Evolutionary conservation across 2,888 invertebrate species (phyloP), one percentile per base, ranked within the genome.

Genomic region (Caprella mutica): DNA sequence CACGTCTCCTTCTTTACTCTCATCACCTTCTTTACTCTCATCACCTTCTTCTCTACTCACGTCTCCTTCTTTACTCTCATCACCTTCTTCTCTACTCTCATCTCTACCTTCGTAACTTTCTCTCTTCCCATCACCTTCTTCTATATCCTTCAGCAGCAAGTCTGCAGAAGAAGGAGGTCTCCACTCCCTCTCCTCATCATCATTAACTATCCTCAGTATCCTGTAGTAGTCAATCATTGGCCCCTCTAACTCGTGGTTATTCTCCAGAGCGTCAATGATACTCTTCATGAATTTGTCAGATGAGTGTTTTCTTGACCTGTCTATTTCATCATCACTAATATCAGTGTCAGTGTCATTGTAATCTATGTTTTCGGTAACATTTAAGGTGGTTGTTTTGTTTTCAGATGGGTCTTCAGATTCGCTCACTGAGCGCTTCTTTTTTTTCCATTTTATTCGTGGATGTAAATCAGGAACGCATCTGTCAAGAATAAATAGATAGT

Each of bases 391-490:
- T n/a, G n/a, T n/a, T n/a, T n/a, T n/a, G n/a, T n/a, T n/a, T n/a
- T n/a, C n/a, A n/a, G n/a, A n/a, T n/a, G n/a, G 24, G 12, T 14
- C 26, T n/a, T 40, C 44, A 9, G 29, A 17, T 26, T 44, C 50
- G 46, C 58, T 51, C 12, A 59, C 52, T 2, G 65, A 65, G 21
- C 60, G 33, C 51, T 61, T 61, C 27, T 42, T 55, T n/a, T n/a
- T n/a, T 14, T 59, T 42, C 65, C 62, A 64, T 9, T 54, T 58
- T 27, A 61, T 53, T 5, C 61, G 52, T n/a, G 65, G 63, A 38
- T 65, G 63, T 9, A 55, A 43, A 38, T 63, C 61, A 9, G 59
- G 61, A 9, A 56, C 38, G 44, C 65, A 63, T 30, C 63, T 65
- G 56, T 6, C 2, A 19, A 9, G n/a, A n/a, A 35, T 35, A 14